These are phyloP conservation scores for Zaprionus gabonicus DNA, from an alignment of 1,140 invertebrate genomes.

Conservation along the genomic window DNA sequence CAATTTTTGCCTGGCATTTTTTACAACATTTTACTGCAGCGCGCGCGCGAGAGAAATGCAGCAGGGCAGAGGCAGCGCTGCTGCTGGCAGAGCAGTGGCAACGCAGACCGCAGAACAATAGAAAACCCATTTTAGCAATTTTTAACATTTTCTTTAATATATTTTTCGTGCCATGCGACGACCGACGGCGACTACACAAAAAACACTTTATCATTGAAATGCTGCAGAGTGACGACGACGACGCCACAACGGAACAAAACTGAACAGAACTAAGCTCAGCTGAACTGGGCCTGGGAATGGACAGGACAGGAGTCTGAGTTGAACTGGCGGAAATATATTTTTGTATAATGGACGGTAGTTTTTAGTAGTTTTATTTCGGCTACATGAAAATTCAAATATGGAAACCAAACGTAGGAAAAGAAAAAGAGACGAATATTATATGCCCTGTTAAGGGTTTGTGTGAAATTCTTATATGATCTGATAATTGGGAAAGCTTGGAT, in stretches of 20 bases:
- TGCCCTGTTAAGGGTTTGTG: conserved; percentile 7
- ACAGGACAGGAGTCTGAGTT: background rate
- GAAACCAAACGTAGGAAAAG: conserved; percentile 7
- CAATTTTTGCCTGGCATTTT: conserved; percentile 54
- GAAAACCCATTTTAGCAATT: conserved; percentile 62
- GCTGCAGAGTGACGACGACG: conserved; percentile 50
- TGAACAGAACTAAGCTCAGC: conserved; percentile 3
- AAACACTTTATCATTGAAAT: conserved; percentile 66
- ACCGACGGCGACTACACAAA: conserved; percentile 45
- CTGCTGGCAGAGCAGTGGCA: conserved; percentile 13
- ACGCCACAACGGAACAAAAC: conserved; percentile 2
- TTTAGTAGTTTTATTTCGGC: conserved; percentile 12
- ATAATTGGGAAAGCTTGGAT: too few species aligned
- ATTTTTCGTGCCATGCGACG: conserved; percentile 43
- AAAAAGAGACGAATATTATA: conserved; percentile 4
- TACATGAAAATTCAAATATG: conserved; percentile 43
- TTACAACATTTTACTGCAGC: conserved; percentile 31
- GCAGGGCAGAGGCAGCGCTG: conserved; percentile 32
- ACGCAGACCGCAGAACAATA: conserved; percentile 57
- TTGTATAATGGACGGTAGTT: conserved; percentile 52
- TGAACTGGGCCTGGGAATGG: background rate
- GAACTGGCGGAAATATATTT: conserved; percentile 51
- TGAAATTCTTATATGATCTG: too few species aligned
- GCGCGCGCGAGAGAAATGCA: conserved; percentile 26
- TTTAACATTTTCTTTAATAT: conserved; percentile 68